A percentile compares a stretch with the other conserved stretches of the same genome.
These are phyloP conservation scores for Eupithecia exiguata DNA, from an alignment of 2,888 invertebrate genomes.

Conservation along the genomic window DNA sequence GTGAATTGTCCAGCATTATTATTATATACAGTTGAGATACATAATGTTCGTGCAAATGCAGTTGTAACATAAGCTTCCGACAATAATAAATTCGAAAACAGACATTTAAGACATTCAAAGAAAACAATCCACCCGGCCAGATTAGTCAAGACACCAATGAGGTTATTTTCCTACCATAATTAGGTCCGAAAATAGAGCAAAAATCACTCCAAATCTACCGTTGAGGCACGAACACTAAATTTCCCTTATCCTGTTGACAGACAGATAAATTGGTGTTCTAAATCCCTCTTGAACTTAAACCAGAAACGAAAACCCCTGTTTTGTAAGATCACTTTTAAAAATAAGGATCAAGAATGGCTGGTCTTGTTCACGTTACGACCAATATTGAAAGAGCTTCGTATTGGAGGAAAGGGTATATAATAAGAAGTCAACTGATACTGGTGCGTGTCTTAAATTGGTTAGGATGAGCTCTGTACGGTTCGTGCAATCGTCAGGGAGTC, in stretches of 20 bases:
- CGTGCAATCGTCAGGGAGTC: conserved; percentile 58
- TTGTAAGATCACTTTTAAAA: not conserved
- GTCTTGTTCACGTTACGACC: conserved; percentile 40
- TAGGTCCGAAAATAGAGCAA: conserved; percentile 54
- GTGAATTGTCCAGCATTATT: too few relatives aligned
- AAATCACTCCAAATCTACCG: conserved; percentile 52
- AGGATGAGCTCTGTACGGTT: conserved; percentile 56
- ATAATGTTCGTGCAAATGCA: not conserved
- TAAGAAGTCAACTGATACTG: conserved; percentile 10
- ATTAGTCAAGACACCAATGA: conserved; percentile 20
- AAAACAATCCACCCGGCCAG: conserved; percentile 8
- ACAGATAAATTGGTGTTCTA: conserved; percentile 75
- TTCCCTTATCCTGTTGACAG: conserved; percentile 71
- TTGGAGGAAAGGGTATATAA: conserved; percentile 17
- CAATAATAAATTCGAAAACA: not conserved
- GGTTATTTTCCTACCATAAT: conserved; percentile 43
- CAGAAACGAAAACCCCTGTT: conserved; percentile 39
- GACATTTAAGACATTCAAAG: not conserved
- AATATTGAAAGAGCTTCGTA: conserved; percentile 25
- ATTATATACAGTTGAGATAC: not conserved
- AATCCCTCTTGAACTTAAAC: conserved; percentile 54
- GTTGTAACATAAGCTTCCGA: not conserved
- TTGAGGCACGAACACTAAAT: conserved; percentile 57
- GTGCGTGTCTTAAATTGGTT: conserved; percentile 52
- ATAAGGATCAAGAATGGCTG: conserved; percentile 29